phyloP scores from a whole-genome alignment of 2,888 invertebrate species.

The Parnassius apollo region DNA sequence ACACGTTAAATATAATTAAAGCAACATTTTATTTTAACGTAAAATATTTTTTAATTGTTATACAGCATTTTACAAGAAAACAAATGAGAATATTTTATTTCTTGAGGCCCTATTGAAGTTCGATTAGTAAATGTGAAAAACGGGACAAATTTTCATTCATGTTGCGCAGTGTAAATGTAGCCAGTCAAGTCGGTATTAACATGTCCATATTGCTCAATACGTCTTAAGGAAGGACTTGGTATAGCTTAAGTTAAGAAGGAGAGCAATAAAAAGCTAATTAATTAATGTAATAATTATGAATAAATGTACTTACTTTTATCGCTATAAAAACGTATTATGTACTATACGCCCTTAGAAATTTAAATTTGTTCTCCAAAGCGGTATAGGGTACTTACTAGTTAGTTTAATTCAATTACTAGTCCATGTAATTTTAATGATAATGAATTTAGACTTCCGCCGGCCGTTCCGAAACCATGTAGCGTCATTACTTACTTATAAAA shows the following conservation, averaged over 20 bases:
- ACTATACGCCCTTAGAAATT: constrained; percentile 58
- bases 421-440: constrained; percentile 76
- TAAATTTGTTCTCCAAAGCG: constrained; percentile 74
- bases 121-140: constrained; percentile 17
- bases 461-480: constrained; percentile 35
- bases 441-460: constrained; percentile 69
- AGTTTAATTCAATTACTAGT: constrained; percentile 80
- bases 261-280: constrained; percentile 66
- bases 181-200: constrained; percentile 57
- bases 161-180: constrained; percentile 39
- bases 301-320: constrained; percentile 54
- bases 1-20: neutral
- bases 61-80: neutral
- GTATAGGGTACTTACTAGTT: constrained; percentile 80
- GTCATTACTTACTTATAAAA: neutral
- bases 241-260: constrained; percentile 68
- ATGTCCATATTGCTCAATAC: constrained; percentile 79
- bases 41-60: neutral
- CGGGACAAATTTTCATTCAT: constrained; percentile 25
- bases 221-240: constrained; percentile 61
- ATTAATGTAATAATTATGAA: constrained; percentile 55
- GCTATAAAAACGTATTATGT: constrained; percentile 54
- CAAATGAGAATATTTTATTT: neutral
- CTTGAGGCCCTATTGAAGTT: neutral
- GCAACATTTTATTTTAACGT: neutral